Evolutionary conservation across 2,888 invertebrate species (phyloP), one percentile per base, ranked within the genome.

Genomic region (Platycnemis pennipes): DNA sequence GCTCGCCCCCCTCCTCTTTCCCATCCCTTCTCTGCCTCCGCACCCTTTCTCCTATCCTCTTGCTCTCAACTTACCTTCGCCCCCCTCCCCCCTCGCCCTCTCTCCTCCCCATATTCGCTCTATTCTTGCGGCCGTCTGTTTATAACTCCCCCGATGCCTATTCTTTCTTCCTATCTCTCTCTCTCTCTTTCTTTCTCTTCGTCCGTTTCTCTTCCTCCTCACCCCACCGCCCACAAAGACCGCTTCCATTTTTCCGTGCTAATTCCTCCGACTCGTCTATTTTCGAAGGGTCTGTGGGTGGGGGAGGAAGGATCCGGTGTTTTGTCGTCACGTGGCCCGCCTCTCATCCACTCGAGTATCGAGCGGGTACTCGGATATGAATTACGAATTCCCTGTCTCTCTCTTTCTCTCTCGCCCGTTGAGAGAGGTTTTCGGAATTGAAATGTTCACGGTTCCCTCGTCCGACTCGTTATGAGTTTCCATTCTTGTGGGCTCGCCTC

Each of bases 41-140:
- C 77, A 16, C 77, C 77, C 26, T 5, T 46, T 45, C 45, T 22
- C n/a, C 45, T 77, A 4, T 7, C 46, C 87, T n/a, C 26, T 45
- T 87, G 44, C 87, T 46, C 45, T 46, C 87, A 87, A n/a, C 26
- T 87, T 46, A n/a, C 87, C 26, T 45, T 77, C 77, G n/a, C 31
- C 11, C 77, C 77, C 3, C 31, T 31, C n/a, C 37, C 26, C 22
- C 45, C 22, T 46, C n/a, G 1, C 5, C 26, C 46, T 45, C 11
- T n/a, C n/a, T 44, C 5, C 26, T 4, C n/a, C 46, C 26, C n/a
- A 5, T 37, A 13, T 16, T 19, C 87, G 3, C 87, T 44, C 87
- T 26, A 44, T 87, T 46, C 87, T 87, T 87, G 77, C n/a, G 77
- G 31, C 77, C 77, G 77, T 77, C 37, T 77, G 77, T 77, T 77